Evolutionary conservation across 2,797 vertebrate genomes (phyloP).

Genomic region (Myripristis murdjan): DNA sequence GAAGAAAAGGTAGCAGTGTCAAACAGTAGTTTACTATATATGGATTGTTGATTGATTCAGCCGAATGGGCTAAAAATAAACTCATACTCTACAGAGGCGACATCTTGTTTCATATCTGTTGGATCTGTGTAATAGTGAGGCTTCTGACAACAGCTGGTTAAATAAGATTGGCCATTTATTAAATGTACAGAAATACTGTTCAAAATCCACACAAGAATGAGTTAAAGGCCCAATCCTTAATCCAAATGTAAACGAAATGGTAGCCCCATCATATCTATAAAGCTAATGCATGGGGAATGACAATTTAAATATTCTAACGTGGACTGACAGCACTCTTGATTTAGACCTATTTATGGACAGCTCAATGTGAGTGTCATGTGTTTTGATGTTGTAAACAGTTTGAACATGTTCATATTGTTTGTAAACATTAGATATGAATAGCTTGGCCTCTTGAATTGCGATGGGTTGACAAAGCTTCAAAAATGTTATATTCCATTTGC

Average conservation of each 20-base stretch:
- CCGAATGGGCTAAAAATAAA: constrained; percentile 1
- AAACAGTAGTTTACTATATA: too few relatives aligned
- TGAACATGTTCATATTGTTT: constrained; percentile 52
- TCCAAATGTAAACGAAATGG: constrained; percentile 79
- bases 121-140: constrained; percentile 45
- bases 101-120: background rate
- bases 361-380: constrained; percentile 65
- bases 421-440: constrained; percentile 74
- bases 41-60: background rate
- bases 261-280: constrained; percentile 47
- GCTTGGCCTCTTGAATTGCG: constrained; percentile 54
- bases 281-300: constrained; percentile 61
- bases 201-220: constrained; percentile 77
- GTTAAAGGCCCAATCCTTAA: constrained; percentile 67
- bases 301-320: constrained; percentile 38
- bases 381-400: constrained; percentile 66
- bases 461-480: constrained; percentile 60
- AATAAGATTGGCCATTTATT: constrained; percentile 85
- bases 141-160: constrained; percentile 63
- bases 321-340: constrained; percentile 61
- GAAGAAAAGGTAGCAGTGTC: too few relatives aligned
- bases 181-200: constrained; percentile 86
- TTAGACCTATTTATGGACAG: constrained; percentile 59
- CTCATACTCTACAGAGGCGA: background rate
- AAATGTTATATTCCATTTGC: constrained; percentile 36